These are phyloP conservation scores for Drosophila tsacasi DNA, from an alignment of 1,140 invertebrate genomes.

Conservation along the genomic window DNA sequence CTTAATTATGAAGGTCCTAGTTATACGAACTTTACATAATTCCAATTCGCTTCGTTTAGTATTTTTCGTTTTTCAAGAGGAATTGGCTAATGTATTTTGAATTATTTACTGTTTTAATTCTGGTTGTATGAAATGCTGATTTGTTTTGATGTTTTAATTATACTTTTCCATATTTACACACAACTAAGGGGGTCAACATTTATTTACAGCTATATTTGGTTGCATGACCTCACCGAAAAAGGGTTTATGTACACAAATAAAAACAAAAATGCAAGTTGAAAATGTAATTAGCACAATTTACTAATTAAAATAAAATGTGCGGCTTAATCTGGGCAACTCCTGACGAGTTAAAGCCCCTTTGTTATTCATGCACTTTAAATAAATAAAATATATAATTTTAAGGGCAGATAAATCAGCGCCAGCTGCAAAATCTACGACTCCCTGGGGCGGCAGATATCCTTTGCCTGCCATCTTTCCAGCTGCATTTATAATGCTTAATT, in stretches of 20 bases:
- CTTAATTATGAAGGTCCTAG: constrained; percentile 15
- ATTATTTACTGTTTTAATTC: constrained; percentile 34
- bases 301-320: constrained; percentile 33
- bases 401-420: constrained; percentile 3
- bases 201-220: constrained; percentile 33
- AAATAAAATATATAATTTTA: constrained; percentile 12
- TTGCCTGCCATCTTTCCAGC: constrained; percentile 33
- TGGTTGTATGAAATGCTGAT: constrained; percentile 10
- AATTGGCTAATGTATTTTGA: constrained; percentile 14
- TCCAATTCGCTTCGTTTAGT: constrained; percentile 11
- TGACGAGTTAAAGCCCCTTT: constrained; percentile 1
- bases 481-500: constrained; percentile 79
- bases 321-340: constrained; percentile 22
- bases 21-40: constrained; percentile 10
- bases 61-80: constrained; percentile 9
- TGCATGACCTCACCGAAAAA: constrained; percentile 10
- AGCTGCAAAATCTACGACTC: constrained; percentile 34
- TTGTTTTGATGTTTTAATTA: constrained; percentile 37
- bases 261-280: constrained; percentile 7
- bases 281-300: constrained; percentile 48
- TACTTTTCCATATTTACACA: constrained; percentile 42
- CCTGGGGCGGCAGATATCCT: constrained; percentile 15
- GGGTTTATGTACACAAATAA: constrained; percentile 56
- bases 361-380: constrained; percentile 30
- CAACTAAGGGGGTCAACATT: constrained; percentile 19